These are phyloP conservation scores for Ibidorhyncha struthersii DNA, from an alignment of 2,113 vertebrate species.

Conservation along the genomic window DNA sequence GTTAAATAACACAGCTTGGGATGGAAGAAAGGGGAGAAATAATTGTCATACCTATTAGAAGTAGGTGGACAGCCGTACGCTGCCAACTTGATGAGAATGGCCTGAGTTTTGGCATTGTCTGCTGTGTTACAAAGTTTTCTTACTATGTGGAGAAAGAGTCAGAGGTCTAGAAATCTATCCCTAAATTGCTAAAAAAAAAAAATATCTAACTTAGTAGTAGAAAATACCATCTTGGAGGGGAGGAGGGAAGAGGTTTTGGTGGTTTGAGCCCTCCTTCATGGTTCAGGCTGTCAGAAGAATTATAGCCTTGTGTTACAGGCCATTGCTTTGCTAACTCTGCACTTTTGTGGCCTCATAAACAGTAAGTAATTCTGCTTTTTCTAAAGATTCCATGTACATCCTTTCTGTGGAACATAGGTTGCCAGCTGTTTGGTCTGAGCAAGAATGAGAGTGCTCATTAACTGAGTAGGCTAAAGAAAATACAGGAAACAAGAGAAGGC, in stretches of 20 bases:
- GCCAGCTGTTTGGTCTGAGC: constrained; percentile 33
- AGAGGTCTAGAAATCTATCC: neutral
- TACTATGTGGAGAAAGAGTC: neutral
- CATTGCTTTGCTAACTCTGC: constrained; percentile 45
- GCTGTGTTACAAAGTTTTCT: neutral
- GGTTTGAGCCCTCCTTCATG: constrained; percentile 33
- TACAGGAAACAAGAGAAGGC: constrained; percentile 12
- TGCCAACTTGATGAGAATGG: neutral
- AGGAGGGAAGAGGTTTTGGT: neutral
- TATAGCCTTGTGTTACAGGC: constrained; percentile 28
- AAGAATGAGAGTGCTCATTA: constrained; percentile 27
- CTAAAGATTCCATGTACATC: neutral
- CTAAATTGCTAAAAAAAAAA: neutral
- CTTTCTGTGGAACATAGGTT: constrained; percentile 12
- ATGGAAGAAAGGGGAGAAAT: neutral
- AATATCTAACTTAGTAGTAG: neutral
- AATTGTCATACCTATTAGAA: neutral
- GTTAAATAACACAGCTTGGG: neutral
- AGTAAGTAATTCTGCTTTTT: constrained; percentile 32
- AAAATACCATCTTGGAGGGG: neutral
- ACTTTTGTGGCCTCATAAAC: constrained; percentile 12
- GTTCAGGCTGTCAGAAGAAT: constrained; percentile 41
- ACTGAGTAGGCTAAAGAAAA: constrained; percentile 1
- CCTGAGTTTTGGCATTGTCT: neutral
- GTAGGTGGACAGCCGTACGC: neutral